These are phyloP conservation scores for Eumaeus atala DNA, from an alignment of 1,140 invertebrate species.

Conservation along the genomic window DNA sequence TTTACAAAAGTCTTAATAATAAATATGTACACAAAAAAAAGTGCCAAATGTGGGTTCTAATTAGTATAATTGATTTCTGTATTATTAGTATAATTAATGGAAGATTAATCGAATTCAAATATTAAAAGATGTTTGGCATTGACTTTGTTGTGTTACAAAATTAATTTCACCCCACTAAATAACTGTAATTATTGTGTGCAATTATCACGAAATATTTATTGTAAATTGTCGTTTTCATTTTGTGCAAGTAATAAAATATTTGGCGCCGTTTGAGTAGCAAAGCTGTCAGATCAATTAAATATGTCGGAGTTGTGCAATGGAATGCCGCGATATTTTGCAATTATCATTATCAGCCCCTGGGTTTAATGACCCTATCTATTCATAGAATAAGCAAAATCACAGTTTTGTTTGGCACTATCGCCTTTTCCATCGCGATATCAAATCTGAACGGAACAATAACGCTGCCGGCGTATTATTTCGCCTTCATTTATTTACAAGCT, in stretches of 20 bases:
- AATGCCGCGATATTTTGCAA: conserved; percentile 1
- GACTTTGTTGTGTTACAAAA: no score
- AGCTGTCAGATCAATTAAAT: conserved; percentile 3
- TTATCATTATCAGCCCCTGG: neutral
- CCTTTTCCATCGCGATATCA: conserved; percentile 24
- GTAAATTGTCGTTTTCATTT: no score
- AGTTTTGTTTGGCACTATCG: conserved; percentile 19
- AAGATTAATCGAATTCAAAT: no score
- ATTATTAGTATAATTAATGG: no score
- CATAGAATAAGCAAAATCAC: conserved; percentile 15
- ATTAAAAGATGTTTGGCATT: no score
- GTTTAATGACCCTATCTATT: conserved; percentile 7
- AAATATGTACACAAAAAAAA: no score
- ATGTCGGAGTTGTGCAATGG: neutral
- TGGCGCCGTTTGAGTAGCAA: neutral
- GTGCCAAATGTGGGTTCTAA: no score
- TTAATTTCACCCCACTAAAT: no score
- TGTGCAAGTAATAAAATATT: conserved; percentile 13
- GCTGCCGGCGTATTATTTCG: conserved; percentile 19
- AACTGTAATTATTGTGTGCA: no score
- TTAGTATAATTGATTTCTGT: no score
- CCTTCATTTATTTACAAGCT: conserved; percentile 21
- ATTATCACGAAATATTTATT: no score
- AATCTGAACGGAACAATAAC: conserved; percentile 26
- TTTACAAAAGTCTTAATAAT: neutral